Evolutionary conservation across 2,888 invertebrate species (phyloP).

Genomic region (Falcaria lacertinaria): DNA sequence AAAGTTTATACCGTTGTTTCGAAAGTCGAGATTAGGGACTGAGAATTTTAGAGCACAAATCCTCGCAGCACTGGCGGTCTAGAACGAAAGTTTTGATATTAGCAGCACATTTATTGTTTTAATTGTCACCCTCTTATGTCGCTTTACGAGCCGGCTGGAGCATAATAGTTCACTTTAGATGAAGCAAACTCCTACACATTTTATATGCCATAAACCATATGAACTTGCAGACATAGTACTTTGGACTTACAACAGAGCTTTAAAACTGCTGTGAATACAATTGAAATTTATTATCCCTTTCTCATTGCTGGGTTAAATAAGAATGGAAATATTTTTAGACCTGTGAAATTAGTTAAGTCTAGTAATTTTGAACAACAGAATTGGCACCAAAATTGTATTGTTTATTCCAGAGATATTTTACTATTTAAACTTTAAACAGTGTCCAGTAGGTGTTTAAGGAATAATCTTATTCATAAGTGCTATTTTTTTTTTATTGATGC

Average conservation of each 20-base stretch:
- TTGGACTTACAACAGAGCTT: background rate
- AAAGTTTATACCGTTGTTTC: too few relatives aligned
- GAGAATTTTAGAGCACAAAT: background rate
- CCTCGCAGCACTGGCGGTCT: background rate
- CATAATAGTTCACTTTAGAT: conserved; percentile 9
- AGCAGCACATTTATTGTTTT: background rate
- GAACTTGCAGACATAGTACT: conserved; percentile 6
- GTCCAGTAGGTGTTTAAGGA: too few relatives aligned
- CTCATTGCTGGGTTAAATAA: too few relatives aligned
- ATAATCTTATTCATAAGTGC: too few relatives aligned
- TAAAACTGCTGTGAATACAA: background rate
- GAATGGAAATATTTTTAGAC: too few relatives aligned
- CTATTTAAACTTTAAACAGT: too few relatives aligned
- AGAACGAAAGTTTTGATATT: background rate
- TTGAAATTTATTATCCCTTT: background rate
- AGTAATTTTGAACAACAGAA: too few relatives aligned
- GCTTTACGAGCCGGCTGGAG: conserved; percentile 6
- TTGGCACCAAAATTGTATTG: too few relatives aligned
- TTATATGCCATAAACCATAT: conserved; percentile 18
- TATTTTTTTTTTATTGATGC: too few relatives aligned
- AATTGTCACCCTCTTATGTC: background rate
- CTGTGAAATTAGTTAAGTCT: too few relatives aligned
- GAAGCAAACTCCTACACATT: conserved; percentile 17
- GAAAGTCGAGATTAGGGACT: too few relatives aligned
- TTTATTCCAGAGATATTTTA: too few relatives aligned